Evolutionary conservation across 2,113 vertebrate species (phyloP), one percentile per base, ranked within the genome.

Genomic region (Chaetodon auriga): DNA sequence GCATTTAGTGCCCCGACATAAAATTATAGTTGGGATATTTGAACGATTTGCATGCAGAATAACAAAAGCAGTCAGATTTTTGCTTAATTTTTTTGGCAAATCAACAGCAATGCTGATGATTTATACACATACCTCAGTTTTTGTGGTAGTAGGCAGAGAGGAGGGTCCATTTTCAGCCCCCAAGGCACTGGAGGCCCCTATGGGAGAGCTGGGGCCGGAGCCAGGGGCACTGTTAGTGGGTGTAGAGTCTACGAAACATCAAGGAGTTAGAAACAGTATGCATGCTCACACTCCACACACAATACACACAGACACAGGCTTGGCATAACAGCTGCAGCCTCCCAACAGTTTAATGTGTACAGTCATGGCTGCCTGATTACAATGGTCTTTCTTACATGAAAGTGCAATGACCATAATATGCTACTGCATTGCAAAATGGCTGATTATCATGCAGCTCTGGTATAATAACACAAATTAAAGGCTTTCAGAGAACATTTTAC

Each of bases 131-230:
- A 99, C 98, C 97, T 99, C 98, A 35, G 96, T 93, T 84, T 96
- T 97, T 92, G 96, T 96, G 80, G 93, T 96, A 41, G 96, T 93
- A 72, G 96, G 95, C 90, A 98, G 93, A 85, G 95, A 95, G 0
- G 97, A 96, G 75, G 94, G 94, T 88, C 98, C 97, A 19, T 95
- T 99, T 94, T 99, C 98, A 87, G 96, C 90, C 87, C 96, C 93
- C 86, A 95, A 96, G 94, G 95, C 96, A 94, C 96, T 94, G 6
- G 96, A 97, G 74, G 96, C 97, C 78, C 97, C 97, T 82, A 96
- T 98, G 84, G 98, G 98, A 80, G 98, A 99, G 93, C 97, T 97
- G 87, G 98, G 97, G 80, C 97, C 98, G 35, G 98, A 99, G 61
- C 96, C 98, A 77, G 97, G 97, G 81, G 97, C 97, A 88, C 96